phyloP scores from a whole-genome alignment of 53 echinoderm and acorn worm genomes.

The Henricia sp. region DNA sequence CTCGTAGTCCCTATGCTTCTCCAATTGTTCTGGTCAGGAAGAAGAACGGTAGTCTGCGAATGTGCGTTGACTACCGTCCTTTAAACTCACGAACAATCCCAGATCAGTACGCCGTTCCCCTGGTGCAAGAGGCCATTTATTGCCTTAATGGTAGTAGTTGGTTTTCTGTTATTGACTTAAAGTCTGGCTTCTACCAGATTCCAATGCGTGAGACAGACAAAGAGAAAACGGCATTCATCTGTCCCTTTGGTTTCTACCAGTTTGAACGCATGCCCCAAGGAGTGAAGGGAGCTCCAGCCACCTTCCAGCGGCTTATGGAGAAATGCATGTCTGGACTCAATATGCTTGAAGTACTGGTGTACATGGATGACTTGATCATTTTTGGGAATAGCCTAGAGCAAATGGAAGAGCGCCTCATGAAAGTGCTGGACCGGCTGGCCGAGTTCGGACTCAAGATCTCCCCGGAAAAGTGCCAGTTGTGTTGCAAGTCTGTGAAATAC shows the following conservation, averaged over 20 bases:
- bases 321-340: conserved; percentile 40
- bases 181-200: conserved; percentile 61
- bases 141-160: conserved; percentile 45
- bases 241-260: conserved; percentile 55
- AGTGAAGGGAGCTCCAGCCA: conserved; percentile 61
- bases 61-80: conserved; percentile 62
- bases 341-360: conserved; percentile 46
- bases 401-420: conserved; percentile 54
- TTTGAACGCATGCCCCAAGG: too few relatives aligned
- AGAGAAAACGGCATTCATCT: conserved; percentile 51
- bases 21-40: conserved; percentile 67
- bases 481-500: conserved; percentile 65
- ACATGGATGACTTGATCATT: conserved; percentile 64
- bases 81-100: conserved; percentile 52
- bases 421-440: conserved; percentile 36
- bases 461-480: conserved; percentile 63
- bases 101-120: conserved; percentile 68
- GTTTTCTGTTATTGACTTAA: conserved; percentile 66
- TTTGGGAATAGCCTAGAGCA: conserved; percentile 40
- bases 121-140: conserved; percentile 55
- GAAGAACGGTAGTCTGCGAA: conserved; percentile 53
- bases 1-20: conserved; percentile 14
- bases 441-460: conserved; percentile 63
- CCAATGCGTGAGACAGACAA: conserved; percentile 53
- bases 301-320: conserved; percentile 66